Percentiles rank a stretch among this genome's conserved stretches.
These are phyloP conservation scores for Volucella inflata DNA, from an alignment of 2,888 invertebrate genomes.

Conservation along the genomic window DNA sequence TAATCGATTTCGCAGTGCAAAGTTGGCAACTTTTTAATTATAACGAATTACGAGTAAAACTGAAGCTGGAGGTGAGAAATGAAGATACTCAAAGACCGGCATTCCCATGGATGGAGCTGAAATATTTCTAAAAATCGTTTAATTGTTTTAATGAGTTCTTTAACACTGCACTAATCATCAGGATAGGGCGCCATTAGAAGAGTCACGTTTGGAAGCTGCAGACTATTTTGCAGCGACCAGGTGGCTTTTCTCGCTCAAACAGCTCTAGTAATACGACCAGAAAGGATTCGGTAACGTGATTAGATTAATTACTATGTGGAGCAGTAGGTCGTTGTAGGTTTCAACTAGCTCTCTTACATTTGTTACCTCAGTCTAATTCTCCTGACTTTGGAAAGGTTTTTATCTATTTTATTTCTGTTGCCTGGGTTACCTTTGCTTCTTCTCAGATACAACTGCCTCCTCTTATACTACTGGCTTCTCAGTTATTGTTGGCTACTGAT, in stretches of 20 bases:
- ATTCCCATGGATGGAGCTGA: neutral
- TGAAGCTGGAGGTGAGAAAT: slow-evolving; percentile 4
- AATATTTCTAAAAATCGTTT: slow-evolving; percentile 22
- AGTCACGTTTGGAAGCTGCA: neutral
- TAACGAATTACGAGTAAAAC: slow-evolving; percentile 44
- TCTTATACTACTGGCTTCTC: neutral
- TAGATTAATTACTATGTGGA: slow-evolving; percentile 18
- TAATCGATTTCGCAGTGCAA: slow-evolving; percentile 45
- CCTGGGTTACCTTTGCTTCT: no score
- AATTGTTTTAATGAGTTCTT: slow-evolving; percentile 18
- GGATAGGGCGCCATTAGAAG: slow-evolving; percentile 26
- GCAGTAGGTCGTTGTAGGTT: slow-evolving; percentile 3
- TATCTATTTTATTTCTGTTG: no score
- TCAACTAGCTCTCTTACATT: no score
- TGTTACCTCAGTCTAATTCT: no score
- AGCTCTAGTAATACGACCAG: neutral
- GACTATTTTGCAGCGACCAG: no score
- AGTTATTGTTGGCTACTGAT: neutral
- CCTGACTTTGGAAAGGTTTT: no score
- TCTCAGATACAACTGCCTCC: no score
- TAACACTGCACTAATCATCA: neutral
- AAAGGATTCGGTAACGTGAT: slow-evolving; percentile 28
- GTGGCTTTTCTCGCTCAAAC: no score
- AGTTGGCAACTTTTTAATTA: slow-evolving; percentile 61
- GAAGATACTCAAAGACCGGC: neutral